Percentiles rank a stretch among this genome's conserved stretches.
Evolutionary conservation across 2,888 invertebrate genomes (phyloP).

Genomic region (Platypus cylindrus): DNA sequence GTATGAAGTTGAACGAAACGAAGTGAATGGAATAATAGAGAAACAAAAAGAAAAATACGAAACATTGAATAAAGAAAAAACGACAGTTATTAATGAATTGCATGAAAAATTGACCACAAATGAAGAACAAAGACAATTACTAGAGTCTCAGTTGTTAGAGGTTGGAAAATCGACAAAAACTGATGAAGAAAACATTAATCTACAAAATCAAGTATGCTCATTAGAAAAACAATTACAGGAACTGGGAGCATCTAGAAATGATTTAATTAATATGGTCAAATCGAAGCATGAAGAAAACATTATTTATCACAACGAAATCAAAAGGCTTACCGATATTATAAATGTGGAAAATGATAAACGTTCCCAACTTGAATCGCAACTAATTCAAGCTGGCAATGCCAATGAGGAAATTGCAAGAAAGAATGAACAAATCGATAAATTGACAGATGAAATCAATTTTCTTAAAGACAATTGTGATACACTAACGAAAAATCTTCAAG

Average conservation of each 20-base stretch:
- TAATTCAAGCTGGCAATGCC: conserved; percentile 17
- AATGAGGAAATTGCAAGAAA: conserved; percentile 25
- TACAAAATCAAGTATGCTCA: too few relatives aligned
- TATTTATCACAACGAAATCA: conserved; percentile 75
- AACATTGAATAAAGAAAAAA: background rate
- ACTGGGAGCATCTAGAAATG: conserved; percentile 47
- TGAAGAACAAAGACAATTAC: background rate
- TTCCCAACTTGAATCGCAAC: conserved; percentile 27
- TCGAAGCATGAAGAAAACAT: conserved; percentile 76
- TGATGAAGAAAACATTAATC: too few relatives aligned
- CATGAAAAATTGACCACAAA: background rate
- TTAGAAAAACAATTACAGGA: conserved; percentile 26
- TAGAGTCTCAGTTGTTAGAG: too few relatives aligned
- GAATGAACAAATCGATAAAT: conserved; percentile 39
- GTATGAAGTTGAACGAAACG: background rate
- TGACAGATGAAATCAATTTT: conserved; percentile 44
- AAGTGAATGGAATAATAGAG: background rate
- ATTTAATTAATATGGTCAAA: conserved; percentile 59
- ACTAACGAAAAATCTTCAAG: conserved; percentile 50
- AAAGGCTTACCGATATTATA: conserved; percentile 53
- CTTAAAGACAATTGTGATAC: conserved; percentile 57
- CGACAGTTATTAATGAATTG: background rate
- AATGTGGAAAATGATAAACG: conserved; percentile 40
- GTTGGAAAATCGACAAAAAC: too few relatives aligned
- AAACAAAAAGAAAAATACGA: background rate